Evolutionary conservation across 1,140 invertebrate species (phyloP).

Genomic region (Heterodera schachtii): DNA sequence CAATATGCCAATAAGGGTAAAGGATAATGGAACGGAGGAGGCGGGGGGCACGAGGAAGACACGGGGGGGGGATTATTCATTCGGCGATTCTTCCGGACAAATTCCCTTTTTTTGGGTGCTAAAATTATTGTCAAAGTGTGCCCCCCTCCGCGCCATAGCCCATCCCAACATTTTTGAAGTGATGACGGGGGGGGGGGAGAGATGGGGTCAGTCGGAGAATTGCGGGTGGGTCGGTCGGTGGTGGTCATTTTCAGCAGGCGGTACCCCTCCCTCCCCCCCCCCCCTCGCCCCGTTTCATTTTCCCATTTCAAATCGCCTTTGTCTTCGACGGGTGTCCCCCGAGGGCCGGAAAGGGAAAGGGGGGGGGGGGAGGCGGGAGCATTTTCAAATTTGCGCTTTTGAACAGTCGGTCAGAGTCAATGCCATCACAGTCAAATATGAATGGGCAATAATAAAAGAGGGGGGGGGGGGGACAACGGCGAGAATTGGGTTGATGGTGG

Average conservation of each 20-base stretch:
- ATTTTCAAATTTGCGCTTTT: conserved; percentile 1
- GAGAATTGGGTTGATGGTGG: no score
- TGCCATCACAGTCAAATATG: no score
- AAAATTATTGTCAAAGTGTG: conserved; percentile 4
- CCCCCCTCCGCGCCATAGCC: no score
- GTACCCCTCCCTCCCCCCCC: no score
- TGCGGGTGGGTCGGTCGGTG: neutral
- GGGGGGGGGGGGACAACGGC: no score
- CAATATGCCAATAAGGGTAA: neutral
- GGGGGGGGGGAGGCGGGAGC: no score
- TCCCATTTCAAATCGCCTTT: conserved; percentile 17
- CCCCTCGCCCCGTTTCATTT: neutral
- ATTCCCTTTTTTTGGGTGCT: neutral
- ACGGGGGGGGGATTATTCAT: no score
- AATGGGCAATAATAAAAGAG: no score
- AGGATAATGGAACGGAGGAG: neutral
- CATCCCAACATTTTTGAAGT: neutral
- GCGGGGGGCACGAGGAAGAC: neutral
- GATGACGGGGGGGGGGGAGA: neutral
- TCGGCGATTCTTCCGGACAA: neutral
- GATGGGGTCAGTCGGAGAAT: conserved; percentile 2
- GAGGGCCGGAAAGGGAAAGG: conserved; percentile 10
- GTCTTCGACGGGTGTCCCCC: neutral
- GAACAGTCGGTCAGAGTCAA: neutral
- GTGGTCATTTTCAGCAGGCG: neutral